A percentile compares a stretch with the other conserved stretches of the same genome.
Evolutionary conservation across 2,888 invertebrate genomes (phyloP).

Genomic region (Oasisia sp.): DNA sequence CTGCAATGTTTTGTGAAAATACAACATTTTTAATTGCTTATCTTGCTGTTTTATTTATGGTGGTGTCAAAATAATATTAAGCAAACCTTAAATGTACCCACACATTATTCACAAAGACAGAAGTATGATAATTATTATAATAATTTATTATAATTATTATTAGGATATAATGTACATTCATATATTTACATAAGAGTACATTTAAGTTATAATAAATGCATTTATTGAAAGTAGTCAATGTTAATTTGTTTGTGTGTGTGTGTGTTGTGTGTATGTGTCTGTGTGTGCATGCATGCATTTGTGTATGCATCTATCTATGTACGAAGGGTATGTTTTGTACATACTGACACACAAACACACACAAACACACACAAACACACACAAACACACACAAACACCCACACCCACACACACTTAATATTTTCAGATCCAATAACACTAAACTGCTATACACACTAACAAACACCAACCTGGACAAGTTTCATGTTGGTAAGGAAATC

Average conservation of each 20-base stretch:
- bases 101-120: neutral
- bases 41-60: neutral
- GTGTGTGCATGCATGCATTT: no score
- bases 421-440: no score
- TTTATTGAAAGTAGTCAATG: neutral
- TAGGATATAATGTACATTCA: neutral
- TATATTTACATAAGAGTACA: neutral
- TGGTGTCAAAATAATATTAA: neutral
- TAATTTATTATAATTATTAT: neutral
- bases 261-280: neutral
- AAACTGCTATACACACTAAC: neutral
- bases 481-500: conserved; percentile 96
- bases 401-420: neutral
- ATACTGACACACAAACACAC: no score
- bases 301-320: no score
- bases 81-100: neutral
- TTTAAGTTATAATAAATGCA: neutral
- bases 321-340: no score
- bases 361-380: neutral
- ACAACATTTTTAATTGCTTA: neutral
- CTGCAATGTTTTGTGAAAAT: neutral
- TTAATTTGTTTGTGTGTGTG: neutral
- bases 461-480: conserved; percentile 77
- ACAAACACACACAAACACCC: neutral
- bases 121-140: neutral